Conservation (phyloP, 2,797 vertebrate species). For the Tapirus indicus region DNA sequence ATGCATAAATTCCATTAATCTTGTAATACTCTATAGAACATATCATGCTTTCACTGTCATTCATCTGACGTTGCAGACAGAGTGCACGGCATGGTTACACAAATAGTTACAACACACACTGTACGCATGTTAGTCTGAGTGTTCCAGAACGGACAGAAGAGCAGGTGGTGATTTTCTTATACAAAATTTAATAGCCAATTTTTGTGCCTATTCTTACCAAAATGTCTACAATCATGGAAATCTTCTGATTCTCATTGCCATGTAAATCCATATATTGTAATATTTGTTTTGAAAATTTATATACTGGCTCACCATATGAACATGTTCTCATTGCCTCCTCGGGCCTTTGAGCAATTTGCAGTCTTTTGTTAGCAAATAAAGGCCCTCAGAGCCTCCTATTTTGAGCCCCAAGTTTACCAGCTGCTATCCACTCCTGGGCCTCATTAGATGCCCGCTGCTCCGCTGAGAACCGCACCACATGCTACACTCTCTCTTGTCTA, state of each 20-base stretch:
- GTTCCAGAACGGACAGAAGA: slow-evolving; percentile 62
- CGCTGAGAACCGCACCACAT: slow-evolving; percentile 99
- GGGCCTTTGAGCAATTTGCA: slow-evolving; percentile 98
- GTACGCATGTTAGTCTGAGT: not conserved
- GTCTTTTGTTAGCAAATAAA: slow-evolving; percentile 99
- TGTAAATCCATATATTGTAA: slow-evolving; percentile 87
- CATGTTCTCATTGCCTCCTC: slow-evolving; percentile 98
- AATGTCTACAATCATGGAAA: slow-evolving; percentile 75
- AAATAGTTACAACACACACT: slow-evolving; percentile 46
- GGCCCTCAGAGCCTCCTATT: slow-evolving; percentile 94
- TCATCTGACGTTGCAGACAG: not conserved
- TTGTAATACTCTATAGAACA: slow-evolving; percentile 26
- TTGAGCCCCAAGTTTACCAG: slow-evolving; percentile 98
- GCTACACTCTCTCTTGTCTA: slow-evolving; percentile 92
- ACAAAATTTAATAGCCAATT: slow-evolving; percentile 72
- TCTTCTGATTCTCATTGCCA: slow-evolving; percentile 72
- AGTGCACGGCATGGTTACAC: not conserved
- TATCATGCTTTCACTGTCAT: not conserved
- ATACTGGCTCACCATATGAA: slow-evolving; percentile 95
- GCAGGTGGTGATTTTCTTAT: slow-evolving; percentile 79
- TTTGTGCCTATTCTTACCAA: slow-evolving; percentile 75
- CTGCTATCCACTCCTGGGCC: slow-evolving; percentile 98
- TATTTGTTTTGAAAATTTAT: slow-evolving; percentile 90
- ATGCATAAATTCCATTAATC: slow-evolving; percentile 43
- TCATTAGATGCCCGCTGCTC: slow-evolving; percentile 99